Evolutionary conservation across 2,113 vertebrate genomes (phyloP).

Genomic region (Proteles cristata): DNA sequence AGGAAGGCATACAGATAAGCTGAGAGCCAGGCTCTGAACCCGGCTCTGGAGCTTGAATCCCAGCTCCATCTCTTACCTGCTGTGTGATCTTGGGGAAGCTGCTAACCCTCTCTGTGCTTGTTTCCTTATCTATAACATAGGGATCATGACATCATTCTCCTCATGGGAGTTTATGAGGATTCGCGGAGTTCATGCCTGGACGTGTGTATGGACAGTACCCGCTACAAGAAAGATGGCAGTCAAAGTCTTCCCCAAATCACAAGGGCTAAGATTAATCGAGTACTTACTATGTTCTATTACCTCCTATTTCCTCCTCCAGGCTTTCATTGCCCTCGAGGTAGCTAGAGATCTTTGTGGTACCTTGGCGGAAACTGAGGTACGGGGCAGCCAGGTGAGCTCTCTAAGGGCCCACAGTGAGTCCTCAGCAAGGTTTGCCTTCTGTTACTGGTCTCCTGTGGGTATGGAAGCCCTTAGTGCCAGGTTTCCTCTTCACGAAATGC

Average conservation of each 20-base stretch:
- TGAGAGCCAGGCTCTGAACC: background rate
- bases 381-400: background rate
- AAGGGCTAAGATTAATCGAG: background rate
- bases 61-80: background rate
- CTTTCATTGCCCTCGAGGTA: fast-evolving
- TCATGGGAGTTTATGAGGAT: background rate
- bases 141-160: background rate
- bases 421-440: background rate
- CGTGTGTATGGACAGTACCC: background rate
- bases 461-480: background rate
- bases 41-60: background rate
- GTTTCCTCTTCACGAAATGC: background rate
- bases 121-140: background rate
- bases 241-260: background rate
- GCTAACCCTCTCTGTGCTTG: background rate
- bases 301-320: fast-evolving
- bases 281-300: background rate
- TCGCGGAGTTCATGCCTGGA: background rate
- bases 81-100: background rate
- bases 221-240: background rate
- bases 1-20: background rate
- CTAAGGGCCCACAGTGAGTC: background rate
- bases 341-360: background rate
- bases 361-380: no score
- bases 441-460: background rate